Conservation (phyloP, 2,113 vertebrate genomes). For the Hypanus sabinus region DNA sequence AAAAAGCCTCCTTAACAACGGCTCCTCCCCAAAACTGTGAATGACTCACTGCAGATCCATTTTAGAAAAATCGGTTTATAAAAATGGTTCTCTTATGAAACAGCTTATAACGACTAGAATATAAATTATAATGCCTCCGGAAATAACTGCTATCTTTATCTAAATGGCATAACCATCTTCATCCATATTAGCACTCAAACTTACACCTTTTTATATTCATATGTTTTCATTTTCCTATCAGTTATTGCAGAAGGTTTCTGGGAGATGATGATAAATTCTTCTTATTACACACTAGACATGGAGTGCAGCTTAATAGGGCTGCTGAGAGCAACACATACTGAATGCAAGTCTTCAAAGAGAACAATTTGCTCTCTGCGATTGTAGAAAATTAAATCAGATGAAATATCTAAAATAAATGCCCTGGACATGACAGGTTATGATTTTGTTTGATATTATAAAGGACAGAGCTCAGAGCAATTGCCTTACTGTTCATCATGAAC, state of each 20-base stretch:
- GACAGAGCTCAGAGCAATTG: not conserved
- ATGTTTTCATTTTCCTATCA: constrained; percentile 45
- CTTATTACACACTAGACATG: constrained; percentile 45
- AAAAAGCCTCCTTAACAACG: not conserved
- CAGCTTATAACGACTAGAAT: not conserved
- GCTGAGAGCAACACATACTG: constrained; percentile 31
- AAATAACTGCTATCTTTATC: constrained; percentile 12
- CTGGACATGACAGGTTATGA: not conserved
- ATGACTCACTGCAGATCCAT: not conserved
- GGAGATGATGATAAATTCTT: constrained; percentile 49
- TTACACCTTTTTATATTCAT: not conserved
- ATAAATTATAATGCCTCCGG: not conserved
- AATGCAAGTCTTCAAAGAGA: constrained; percentile 19
- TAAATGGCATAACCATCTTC: not conserved
- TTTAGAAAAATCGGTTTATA: not conserved
- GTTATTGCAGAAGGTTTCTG: constrained; percentile 48
- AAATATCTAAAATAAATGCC: not conserved
- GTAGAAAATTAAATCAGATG: constrained; percentile 19
- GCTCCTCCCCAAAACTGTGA: not conserved
- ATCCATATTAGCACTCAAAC: not conserved
- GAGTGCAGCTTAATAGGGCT: constrained; percentile 44
- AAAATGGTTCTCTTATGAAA: not conserved
- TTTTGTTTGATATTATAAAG: constrained; percentile 19
- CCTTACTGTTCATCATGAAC: not conserved
- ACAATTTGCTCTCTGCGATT: constrained; percentile 40